phyloP scores from a whole-genome alignment of 2,797 vertebrate species.

The Nyctalus aviator region DNA sequence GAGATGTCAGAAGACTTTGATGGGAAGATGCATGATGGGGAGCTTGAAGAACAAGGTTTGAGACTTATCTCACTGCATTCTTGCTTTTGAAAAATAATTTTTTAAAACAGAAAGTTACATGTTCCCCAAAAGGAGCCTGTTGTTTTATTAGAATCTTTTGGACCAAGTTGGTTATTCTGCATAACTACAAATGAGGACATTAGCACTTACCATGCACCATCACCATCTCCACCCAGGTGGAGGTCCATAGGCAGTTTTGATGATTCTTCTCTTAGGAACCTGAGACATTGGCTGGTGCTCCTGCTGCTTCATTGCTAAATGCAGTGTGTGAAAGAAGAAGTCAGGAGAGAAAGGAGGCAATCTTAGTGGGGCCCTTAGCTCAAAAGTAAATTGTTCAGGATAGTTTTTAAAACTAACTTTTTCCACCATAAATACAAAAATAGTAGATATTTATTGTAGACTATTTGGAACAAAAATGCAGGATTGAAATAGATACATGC shows the following conservation, averaged over 20 bases:
- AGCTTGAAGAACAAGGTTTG: constrained; percentile 92
- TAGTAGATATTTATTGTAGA: background rate
- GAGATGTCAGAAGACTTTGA: constrained; percentile 99
- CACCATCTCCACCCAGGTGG: background rate
- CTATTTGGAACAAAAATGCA: background rate
- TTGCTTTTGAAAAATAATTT: background rate
- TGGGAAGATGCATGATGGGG: constrained; percentile 95
- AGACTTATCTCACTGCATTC: background rate
- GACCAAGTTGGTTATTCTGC: background rate
- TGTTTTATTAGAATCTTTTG: background rate
- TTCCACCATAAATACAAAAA: background rate
- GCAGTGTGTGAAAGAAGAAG: background rate
- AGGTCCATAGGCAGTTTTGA: background rate
- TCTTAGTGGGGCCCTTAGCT: background rate
- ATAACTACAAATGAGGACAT: background rate
- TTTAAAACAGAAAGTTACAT: background rate
- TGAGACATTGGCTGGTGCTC: background rate
- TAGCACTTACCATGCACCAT: background rate
- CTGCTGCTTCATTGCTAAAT: background rate
- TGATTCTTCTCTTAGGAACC: background rate
- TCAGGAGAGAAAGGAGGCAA: background rate
- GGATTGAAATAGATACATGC: background rate
- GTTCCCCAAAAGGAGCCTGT: background rate
- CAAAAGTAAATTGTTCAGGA: background rate
- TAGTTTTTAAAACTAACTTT: background rate